Evolutionary conservation across 2,888 invertebrate species (phyloP), one percentile per base, ranked within the genome.

Genomic region (Malthinus seriepunctatus): DNA sequence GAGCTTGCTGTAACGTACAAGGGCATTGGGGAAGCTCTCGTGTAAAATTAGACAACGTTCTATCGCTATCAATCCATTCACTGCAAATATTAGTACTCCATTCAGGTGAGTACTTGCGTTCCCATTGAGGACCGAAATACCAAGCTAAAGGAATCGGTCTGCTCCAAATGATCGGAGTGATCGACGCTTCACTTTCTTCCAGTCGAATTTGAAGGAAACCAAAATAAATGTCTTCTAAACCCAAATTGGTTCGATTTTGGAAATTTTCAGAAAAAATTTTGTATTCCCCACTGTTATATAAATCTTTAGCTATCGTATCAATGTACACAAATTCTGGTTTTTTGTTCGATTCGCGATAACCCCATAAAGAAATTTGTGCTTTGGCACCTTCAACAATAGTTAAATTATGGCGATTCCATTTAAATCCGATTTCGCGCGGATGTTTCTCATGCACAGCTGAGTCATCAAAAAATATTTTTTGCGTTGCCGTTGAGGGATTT

Each of bases 71-170:
- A 38, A 95, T 87, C 97, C 97, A 98, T 68, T 89, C 88, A 76
- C 93, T 90, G 77, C 98, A 98, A 72, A 94, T 83, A 3, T 85
- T 80, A 57, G 88, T 84, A 0, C 94, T 85, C 97, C 97, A 98
- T 56, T 87, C 84, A 3, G 77, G 74, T 0, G 97, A 97, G 68
- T 90, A 87, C 47, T 85, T 76, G 11, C 87, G 81, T 73, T 91
- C 88, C 96, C 96, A 97, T 76, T 95, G 95, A 0, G 90, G 87
- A 0, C 85, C 86, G 74, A 95, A 95, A 76, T 96, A 97, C 96
- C 96, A 97, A 1, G 85, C 94, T 8, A 97, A 80, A 1, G 97
- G 96, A 63, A 97, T 90, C 0, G 96, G 95, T 56, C 89, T 86
- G 72, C 94, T 94, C 96, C 96, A 97, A 8, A 97, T 81, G 0